Evolutionary conservation across 2,888 invertebrate species (phyloP), one percentile per base, ranked within the genome.

Genomic region (Heliconius ethilla): DNA sequence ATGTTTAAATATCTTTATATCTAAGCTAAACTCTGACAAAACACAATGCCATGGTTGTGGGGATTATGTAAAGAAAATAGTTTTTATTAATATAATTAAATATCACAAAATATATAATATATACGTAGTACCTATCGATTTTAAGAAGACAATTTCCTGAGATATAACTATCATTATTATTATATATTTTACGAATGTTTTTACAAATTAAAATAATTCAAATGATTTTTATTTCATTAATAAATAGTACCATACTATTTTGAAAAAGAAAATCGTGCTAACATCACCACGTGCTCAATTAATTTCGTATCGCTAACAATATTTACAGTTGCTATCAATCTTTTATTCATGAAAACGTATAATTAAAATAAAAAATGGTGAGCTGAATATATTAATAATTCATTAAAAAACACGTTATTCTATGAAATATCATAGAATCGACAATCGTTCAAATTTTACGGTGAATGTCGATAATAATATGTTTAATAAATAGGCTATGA

Each of bases 281-380:
- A 63, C 11, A 25, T 27, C 5, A 27, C 27, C 63, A 25, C 10
- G 2, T 6, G 37, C 22, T 9, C 33, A 37, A 37, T n/a, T 40
- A n/a, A 69, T 40, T 25, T 15, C 2, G 40, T 69, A 69, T 69
- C 67, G 40, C 25, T n/a, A 40, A 40, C 67, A 40, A 25, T 69
- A 69, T 25, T 25, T 37, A 69, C 45, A 45, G 40, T 69, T 69
- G 69, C 25, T 69, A 22, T 45, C 13, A 69, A 40, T 69, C 7
- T 40, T 69, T 69, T 69, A 69, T 69, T 45, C 69, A 69, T 45
- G 40, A 18, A n/a, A 18, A 45, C 2, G 40, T 69, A 40, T 29
- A 40, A 40, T 69, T 69, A 40, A 69, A 69, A 25, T 22, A 25
- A 69, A 69, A 69, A 37, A 67, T 25, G 13, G 40, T 67, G 15